Evolutionary conservation across 2,797 vertebrate genomes (phyloP).

Genomic region (Erpetoichthys calabaricus): DNA sequence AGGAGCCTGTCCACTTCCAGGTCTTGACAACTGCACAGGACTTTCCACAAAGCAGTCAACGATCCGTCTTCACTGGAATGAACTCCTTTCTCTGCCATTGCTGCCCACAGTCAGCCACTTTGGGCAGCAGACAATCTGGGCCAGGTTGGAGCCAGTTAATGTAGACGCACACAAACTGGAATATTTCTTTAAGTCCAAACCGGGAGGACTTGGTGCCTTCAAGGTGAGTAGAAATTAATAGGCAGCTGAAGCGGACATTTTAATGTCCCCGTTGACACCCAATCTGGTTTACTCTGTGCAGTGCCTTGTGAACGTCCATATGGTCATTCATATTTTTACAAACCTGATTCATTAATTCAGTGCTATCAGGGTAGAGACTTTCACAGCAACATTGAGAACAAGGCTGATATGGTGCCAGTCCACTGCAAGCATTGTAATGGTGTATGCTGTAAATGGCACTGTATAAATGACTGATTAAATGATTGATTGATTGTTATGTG

Average conservation of each 20-base stretch:
- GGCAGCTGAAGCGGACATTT: background rate
- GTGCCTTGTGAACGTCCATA: too few species aligned
- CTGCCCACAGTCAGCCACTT: conserved; percentile 51
- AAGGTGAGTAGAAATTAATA: conserved; percentile 10
- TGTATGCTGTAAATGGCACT: too few species aligned
- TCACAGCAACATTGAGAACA: too few species aligned
- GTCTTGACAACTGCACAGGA: background rate
- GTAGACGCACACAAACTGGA: conserved; percentile 44
- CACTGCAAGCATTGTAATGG: too few species aligned
- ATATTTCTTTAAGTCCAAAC: conserved; percentile 41
- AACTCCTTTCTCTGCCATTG: conserved; percentile 35
- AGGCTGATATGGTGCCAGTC: too few species aligned
- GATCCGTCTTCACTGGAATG: conserved; percentile 55
- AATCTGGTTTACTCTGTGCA: background rate
- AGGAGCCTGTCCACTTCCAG: background rate
- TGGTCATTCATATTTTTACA: too few species aligned
- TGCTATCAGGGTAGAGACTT: too few species aligned
- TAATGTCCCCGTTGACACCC: background rate
- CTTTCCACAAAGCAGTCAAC: conserved; percentile 22
- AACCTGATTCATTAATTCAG: too few species aligned
- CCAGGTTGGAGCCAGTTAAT: conserved; percentile 39
- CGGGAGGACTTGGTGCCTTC: conserved; percentile 19
- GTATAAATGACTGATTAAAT: too few species aligned
- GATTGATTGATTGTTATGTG: too few species aligned
- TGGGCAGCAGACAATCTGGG: conserved; percentile 54